Conservation (phyloP, 2,888 invertebrate species). For the Drosophila vallismaia region DNA sequence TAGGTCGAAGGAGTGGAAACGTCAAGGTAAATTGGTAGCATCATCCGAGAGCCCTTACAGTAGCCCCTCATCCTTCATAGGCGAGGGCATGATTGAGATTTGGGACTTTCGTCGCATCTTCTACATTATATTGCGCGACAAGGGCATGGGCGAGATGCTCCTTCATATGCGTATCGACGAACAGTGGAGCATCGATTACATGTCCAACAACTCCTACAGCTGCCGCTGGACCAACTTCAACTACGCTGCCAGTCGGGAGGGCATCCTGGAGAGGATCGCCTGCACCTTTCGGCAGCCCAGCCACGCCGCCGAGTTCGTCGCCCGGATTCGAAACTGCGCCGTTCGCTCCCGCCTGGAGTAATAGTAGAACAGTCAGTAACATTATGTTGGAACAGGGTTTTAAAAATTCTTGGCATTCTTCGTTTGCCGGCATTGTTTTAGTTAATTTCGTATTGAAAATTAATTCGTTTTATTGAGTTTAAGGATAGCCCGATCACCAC, state of each 20-base stretch:
- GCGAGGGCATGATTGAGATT: constrained; percentile 46
- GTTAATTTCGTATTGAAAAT: constrained; percentile 8
- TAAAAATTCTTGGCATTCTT: not conserved
- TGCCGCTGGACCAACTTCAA: constrained; percentile 51
- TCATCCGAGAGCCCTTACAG: not conserved
- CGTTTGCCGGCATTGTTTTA: not conserved
- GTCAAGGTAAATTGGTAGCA: constrained; percentile 21
- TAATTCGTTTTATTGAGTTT: constrained; percentile 2
- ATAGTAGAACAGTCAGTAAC: not conserved
- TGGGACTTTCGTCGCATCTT: constrained; percentile 22
- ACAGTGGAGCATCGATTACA: constrained; percentile 35
- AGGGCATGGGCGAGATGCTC: constrained; percentile 25
- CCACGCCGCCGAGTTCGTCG: constrained; percentile 39
- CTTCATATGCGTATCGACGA: constrained; percentile 40
- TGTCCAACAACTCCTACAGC: constrained; percentile 29
- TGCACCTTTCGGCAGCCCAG: constrained; percentile 45
- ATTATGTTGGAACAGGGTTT: not conserved
- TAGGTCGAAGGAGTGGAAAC: constrained; percentile 38
- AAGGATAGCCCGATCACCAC: not conserved
- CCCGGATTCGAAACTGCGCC: constrained; percentile 19
- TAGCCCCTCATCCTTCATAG: constrained; percentile 17
- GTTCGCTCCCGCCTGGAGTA: constrained; percentile 11
- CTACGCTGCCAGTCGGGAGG: constrained; percentile 38
- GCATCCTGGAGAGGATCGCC: constrained; percentile 41
- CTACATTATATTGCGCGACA: constrained; percentile 48